phyloP scores from a whole-genome alignment of 2,888 invertebrate species.

The Pheosia tremula region DNA sequence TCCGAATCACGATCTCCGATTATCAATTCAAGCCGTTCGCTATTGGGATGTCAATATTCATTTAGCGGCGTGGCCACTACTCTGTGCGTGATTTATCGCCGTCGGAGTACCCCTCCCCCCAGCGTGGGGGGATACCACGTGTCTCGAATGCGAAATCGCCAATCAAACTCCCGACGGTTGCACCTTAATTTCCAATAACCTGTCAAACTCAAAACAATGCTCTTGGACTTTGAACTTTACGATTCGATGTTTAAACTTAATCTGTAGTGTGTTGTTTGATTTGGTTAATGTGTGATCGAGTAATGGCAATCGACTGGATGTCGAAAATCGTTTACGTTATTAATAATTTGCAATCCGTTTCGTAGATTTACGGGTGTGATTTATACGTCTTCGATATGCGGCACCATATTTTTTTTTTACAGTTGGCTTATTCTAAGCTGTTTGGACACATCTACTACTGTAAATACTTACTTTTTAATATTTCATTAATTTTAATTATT shows the following conservation, averaged over 20 bases:
- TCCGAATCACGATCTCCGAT: conserved; percentile 46
- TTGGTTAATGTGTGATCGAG: background rate
- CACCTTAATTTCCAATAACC: background rate
- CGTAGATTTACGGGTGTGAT: conserved; percentile 40
- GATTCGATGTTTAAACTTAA: background rate
- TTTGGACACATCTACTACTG: too few species aligned
- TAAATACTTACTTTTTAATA: too few species aligned
- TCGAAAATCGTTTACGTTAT: conserved; percentile 65
- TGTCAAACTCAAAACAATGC: background rate
- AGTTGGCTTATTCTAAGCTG: background rate
- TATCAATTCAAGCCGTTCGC: conserved; percentile 78
- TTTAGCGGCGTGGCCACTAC: conserved; percentile 57
- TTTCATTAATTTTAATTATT: too few species aligned
- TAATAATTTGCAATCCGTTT: conserved; percentile 64
- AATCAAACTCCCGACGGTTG: conserved; percentile 34
- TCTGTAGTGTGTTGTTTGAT: background rate
- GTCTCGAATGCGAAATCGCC: conserved; percentile 63
- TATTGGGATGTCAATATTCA: conserved; percentile 82
- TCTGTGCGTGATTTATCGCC: conserved; percentile 73
- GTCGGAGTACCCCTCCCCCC: conserved; percentile 40
- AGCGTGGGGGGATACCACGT: conserved; percentile 40
- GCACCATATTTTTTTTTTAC: background rate
- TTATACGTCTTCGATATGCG: conserved; percentile 31
- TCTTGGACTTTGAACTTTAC: background rate
- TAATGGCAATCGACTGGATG: conserved; percentile 37